Conservation (phyloP, 1,140 invertebrate species). For the Tetramorium alpestre region DNA sequence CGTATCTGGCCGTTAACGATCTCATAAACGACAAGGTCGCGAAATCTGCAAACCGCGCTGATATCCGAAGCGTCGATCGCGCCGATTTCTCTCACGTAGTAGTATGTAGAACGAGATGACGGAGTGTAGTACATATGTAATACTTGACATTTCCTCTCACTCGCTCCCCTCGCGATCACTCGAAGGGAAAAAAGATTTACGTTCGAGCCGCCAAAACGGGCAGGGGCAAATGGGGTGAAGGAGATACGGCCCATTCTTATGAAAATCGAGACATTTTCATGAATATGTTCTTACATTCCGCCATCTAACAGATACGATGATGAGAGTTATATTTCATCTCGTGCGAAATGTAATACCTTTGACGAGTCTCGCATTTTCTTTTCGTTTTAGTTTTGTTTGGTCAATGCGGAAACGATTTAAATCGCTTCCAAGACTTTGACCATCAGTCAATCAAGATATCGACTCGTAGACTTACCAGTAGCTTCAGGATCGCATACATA, state of each 20-base stretch:
- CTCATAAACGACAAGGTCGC: constrained; percentile 38
- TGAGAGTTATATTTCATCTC: neutral
- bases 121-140: constrained; percentile 19
- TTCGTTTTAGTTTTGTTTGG: neutral
- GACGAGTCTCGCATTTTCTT: neutral
- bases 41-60: constrained; percentile 22
- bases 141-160: neutral
- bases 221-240: neutral
- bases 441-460: no score
- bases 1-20: constrained; percentile 36
- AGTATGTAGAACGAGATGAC: neutral
- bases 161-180: neutral
- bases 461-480: neutral
- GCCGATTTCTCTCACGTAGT: constrained; percentile 35
- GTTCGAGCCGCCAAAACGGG: neutral
- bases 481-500: neutral
- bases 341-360: neutral
- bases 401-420: neutral
- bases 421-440: neutral
- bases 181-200: constrained; percentile 38
- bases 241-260: neutral
- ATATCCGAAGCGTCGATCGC: constrained; percentile 14
- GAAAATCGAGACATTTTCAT: neutral
- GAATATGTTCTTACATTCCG: neutral
- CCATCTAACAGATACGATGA: neutral